These are phyloP conservation scores for Laticauda laticaudata DNA, from an alignment of 2,113 vertebrate species.

Conservation along the genomic window DNA sequence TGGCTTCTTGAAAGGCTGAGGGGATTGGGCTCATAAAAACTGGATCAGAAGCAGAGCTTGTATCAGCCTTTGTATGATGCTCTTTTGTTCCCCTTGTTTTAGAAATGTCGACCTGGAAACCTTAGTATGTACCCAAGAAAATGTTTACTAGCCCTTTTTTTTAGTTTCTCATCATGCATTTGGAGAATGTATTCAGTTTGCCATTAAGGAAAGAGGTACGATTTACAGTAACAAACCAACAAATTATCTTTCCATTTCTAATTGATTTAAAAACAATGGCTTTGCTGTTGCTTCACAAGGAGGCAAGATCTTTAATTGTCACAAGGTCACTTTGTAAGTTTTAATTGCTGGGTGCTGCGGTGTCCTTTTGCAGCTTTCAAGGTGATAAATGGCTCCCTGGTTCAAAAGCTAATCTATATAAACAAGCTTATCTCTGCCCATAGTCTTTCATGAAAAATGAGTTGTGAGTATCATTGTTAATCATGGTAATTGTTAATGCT, in stretches of 20 bases:
- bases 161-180: neutral
- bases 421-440: slow-evolving; percentile 87
- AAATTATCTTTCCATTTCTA: slow-evolving; percentile 63
- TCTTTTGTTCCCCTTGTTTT: slow-evolving; percentile 30
- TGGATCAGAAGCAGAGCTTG: slow-evolving; percentile 32
- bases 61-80: neutral
- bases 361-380: slow-evolving; percentile 73
- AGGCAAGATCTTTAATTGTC: slow-evolving; percentile 73
- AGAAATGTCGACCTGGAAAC: slow-evolving; percentile 13
- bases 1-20: neutral
- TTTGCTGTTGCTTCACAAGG: slow-evolving; percentile 43
- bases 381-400: slow-evolving; percentile 75
- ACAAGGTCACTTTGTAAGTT: slow-evolving; percentile 88
- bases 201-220: slow-evolving; percentile 46
- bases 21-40: neutral
- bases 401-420: slow-evolving; percentile 80
- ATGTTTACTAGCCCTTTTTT: neutral
- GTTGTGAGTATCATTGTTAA: slow-evolving; percentile 88
- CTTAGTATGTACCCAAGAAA: neutral
- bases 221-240: slow-evolving; percentile 59
- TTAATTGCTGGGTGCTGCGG: slow-evolving; percentile 84
- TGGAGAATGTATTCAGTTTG: neutral
- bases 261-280: slow-evolving; percentile 61
- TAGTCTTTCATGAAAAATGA: slow-evolving; percentile 88
- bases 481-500: slow-evolving; percentile 90